A percentile compares a stretch with the other conserved stretches of the same genome.
These are phyloP conservation scores for Henricia sp. DNA, from an alignment of 53 echinoderm and acorn worm genomes.

Conservation along the genomic window DNA sequence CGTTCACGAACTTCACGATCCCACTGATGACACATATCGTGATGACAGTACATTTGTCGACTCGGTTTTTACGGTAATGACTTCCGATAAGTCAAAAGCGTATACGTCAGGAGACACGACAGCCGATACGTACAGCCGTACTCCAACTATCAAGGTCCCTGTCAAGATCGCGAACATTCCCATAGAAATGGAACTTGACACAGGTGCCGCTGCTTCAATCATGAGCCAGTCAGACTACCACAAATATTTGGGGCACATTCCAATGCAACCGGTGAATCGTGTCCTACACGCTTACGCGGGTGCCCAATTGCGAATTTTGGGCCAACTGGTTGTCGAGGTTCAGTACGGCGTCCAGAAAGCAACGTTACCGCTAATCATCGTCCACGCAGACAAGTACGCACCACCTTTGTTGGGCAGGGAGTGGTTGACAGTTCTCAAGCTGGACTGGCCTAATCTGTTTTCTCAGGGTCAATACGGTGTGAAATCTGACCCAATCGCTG, in stretches of 20 bases:
- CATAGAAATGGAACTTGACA: slow-evolving; percentile 56
- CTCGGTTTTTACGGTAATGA: slow-evolving; percentile 21
- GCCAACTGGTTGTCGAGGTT: slow-evolving; percentile 15
- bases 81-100: not conserved
- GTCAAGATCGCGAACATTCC: slow-evolving; percentile 29
- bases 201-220: slow-evolving; percentile 24
- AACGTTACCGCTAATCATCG: slow-evolving; percentile 9
- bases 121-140: not conserved
- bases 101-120: not conserved
- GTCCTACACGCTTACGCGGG: slow-evolving; percentile 56
- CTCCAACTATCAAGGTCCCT: slow-evolving; percentile 26
- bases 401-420: slow-evolving; percentile 38
- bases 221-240: slow-evolving; percentile 29
- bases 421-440: slow-evolving; percentile 29
- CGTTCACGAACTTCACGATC: not conserved
- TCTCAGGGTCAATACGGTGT: slow-evolving; percentile 17
- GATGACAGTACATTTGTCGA: slow-evolving; percentile 26
- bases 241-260: slow-evolving; percentile 27
- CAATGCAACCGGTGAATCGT: slow-evolving; percentile 24
- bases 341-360: slow-evolving; percentile 26
- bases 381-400: not conserved
- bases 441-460: slow-evolving; percentile 37
- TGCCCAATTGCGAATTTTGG: slow-evolving; percentile 22
- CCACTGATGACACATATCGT: not conserved
- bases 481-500: not conserved